Percentiles rank a stretch among this genome's conserved stretches.
Conservation (phyloP, 2,797 vertebrate species). For the Silurus lanzhouensis region DNA sequence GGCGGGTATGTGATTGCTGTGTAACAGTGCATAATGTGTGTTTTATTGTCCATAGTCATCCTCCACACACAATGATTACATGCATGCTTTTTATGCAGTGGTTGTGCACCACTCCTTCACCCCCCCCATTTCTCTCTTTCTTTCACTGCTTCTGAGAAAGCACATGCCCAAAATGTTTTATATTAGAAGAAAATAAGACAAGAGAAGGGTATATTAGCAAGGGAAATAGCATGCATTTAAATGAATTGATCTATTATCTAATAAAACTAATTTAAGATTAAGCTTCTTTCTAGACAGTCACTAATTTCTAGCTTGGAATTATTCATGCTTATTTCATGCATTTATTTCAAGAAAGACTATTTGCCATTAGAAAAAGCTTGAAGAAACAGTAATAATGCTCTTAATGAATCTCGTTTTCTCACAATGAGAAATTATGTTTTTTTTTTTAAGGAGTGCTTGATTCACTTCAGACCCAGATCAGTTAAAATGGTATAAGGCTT, state of each 20-base stretch:
- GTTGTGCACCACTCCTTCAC: background rate
- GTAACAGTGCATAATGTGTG: constrained; percentile 15
- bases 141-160: background rate
- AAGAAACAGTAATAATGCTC: constrained; percentile 3
- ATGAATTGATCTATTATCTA: background rate
- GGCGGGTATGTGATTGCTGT: background rate
- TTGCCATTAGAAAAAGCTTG: background rate
- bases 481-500: background rate
- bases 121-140: background rate
- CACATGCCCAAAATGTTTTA: background rate
- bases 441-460: background rate
- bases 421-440: background rate
- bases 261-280: background rate
- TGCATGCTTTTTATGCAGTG: background rate
- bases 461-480: background rate
- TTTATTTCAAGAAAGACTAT: constrained; percentile 7
- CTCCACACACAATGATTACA: constrained; percentile 2
- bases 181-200: background rate
- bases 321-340: constrained; percentile 8
- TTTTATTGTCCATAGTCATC: background rate
- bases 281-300: background rate
- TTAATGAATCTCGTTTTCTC: background rate
- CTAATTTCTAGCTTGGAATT: constrained; percentile 3
- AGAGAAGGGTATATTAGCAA: background rate
- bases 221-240: background rate